Evolutionary conservation across 2,888 invertebrate species (phyloP).

Genomic region (Cheilosia variabilis): DNA sequence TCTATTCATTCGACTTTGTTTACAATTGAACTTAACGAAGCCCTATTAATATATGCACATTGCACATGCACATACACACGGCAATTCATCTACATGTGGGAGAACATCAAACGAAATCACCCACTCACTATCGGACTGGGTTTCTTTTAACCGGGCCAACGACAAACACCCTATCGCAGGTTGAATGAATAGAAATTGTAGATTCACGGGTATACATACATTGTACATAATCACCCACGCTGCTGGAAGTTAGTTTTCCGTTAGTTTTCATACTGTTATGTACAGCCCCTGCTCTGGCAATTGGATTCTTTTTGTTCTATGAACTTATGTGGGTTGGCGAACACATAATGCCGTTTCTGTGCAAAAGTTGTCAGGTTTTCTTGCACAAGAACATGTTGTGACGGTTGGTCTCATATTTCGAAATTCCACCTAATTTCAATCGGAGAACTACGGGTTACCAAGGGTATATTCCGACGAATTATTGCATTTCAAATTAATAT

Average conservation of each 20-base stretch:
- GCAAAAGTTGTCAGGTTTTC: slow-evolving; percentile 36
- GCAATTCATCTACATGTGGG: slow-evolving; percentile 19
- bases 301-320: slow-evolving; percentile 13
- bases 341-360: slow-evolving; percentile 26
- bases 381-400: slow-evolving; percentile 13
- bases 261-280: slow-evolving; percentile 19
- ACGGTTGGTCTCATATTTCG: slow-evolving; percentile 49
- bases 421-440: slow-evolving; percentile 57
- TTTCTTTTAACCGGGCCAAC: slow-evolving; percentile 57
- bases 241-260: slow-evolving; percentile 26
- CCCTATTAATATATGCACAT: slow-evolving; percentile 60
- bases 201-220: neutral
- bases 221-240: slow-evolving; percentile 13
- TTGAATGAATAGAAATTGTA: slow-evolving; percentile 24
- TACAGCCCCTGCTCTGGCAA: neutral
- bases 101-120: slow-evolving; percentile 60
- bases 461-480: neutral
- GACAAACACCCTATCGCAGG: slow-evolving; percentile 32
- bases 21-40: slow-evolving; percentile 65
- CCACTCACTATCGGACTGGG: slow-evolving; percentile 41
- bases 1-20: slow-evolving; percentile 58
- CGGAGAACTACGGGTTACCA: neutral
- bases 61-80: slow-evolving; percentile 21
- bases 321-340: slow-evolving; percentile 10
- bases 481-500: no score